Evolutionary conservation across 2,113 vertebrate species (phyloP), one percentile per base, ranked within the genome.

Genomic region (Entomyzon cyanotis): DNA sequence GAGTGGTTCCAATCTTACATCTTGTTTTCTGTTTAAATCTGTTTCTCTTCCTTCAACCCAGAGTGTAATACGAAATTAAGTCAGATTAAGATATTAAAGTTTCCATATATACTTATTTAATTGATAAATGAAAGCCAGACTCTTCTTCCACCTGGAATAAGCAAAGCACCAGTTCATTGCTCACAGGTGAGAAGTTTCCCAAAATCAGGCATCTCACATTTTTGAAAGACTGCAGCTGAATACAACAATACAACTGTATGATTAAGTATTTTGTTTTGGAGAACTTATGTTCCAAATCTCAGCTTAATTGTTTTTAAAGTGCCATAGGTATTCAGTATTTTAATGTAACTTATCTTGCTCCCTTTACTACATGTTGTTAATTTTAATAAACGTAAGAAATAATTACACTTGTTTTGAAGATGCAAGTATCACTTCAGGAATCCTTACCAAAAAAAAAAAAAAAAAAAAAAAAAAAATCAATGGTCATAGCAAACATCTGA

Each of bases 81-180:
- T 49, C 53, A 89, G 24, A 49, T 49, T 49, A 49, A 52, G 20
- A 76, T 73, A 88, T 63, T 56, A 4, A 76, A 62, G 42, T 62
- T 13, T 67, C 55, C 28, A 18, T 27, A 19, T 4, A 47, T 2
- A 11, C 47, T 68, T 24, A 30, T 50, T 83, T 49, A 70, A 75
- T 27, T 0, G 1, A 41, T 10, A 44, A 58, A 47, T 0, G 0
- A 50, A 49, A 65, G 12, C 4, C 35, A 67, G 35, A 23, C 25
- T 41, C 2, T 20, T 78, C 22, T 53, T 52, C 44, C 15, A 60
- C 24, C 14, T 5, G 30, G 58, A 56, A 56, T 37, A 12, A 62
- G 12, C 13, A 69, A 65, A 89, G n/a, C 22, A 64, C 8, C 25
- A 33, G 28, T 53, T 65, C 53, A 5, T 1, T 30, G 37, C 23